Percentiles rank a stretch among this genome's conserved stretches.
phyloP scores from a whole-genome alignment of 1,140 invertebrate species.

The Diplogasteroides magnus region DNA sequence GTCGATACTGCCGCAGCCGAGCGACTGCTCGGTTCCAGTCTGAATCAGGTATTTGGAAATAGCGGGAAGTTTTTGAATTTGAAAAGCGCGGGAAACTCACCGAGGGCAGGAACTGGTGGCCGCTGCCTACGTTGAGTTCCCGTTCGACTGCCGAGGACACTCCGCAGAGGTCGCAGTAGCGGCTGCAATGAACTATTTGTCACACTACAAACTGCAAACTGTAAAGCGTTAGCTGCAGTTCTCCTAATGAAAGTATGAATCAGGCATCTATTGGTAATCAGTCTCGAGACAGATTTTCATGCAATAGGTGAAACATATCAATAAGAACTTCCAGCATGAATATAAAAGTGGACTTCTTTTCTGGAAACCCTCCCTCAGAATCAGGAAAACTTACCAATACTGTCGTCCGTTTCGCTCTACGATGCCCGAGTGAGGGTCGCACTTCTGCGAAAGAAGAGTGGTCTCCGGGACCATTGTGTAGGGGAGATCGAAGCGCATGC shows the following conservation, averaged over 20 bases:
- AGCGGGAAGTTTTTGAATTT: constrained; percentile 7
- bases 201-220: not conserved
- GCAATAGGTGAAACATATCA: constrained; percentile 1
- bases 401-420: constrained; percentile 53
- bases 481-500: constrained; percentile 53
- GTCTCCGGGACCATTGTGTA: constrained; percentile 55
- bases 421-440: constrained; percentile 49
- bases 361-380: too few species aligned
- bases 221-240: not conserved
- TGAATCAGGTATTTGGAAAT: not conserved
- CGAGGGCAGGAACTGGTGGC: constrained; percentile 35
- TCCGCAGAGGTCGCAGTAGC: constrained; percentile 50
- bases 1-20: constrained; percentile 45
- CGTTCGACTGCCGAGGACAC: constrained; percentile 45
- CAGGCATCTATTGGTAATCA: constrained; percentile 4
- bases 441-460: constrained; percentile 49
- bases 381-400: constrained; percentile 41
- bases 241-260: constrained; percentile 5
- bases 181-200: constrained; percentile 33
- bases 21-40: constrained; percentile 40
- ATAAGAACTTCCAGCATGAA: too few species aligned
- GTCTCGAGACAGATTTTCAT: too few species aligned
- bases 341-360: too few species aligned
- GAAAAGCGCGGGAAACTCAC: not conserved
- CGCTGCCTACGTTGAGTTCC: constrained; percentile 41